A percentile compares a stretch with the other conserved stretches of the same genome.
These are phyloP conservation scores for Acronicta leporina DNA, from an alignment of 2,888 invertebrate genomes.

Conservation along the genomic window DNA sequence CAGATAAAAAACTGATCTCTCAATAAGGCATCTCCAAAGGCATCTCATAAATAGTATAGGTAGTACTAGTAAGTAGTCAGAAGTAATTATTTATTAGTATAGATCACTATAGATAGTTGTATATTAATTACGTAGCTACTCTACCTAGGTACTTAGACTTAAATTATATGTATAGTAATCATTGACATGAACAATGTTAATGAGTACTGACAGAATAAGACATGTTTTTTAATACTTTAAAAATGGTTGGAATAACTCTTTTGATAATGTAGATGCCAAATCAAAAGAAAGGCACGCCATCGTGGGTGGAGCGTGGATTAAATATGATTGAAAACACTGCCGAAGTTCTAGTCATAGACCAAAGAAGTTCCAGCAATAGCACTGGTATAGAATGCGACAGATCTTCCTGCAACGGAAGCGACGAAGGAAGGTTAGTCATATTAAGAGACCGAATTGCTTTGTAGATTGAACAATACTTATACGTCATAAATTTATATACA, in stretches of 20 bases:
- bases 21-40: too few relatives aligned
- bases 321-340: constrained; percentile 86
- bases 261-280: constrained; percentile 79
- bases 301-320: constrained; percentile 89
- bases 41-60: too few relatives aligned
- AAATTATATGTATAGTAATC: too few relatives aligned
- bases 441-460: neutral
- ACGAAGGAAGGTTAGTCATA: constrained; percentile 79
- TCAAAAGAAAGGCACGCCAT: constrained; percentile 86
- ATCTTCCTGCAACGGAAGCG: constrained; percentile 84
- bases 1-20: too few relatives aligned
- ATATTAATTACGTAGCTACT: too few relatives aligned
- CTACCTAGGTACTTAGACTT: too few relatives aligned
- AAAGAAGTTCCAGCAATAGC: constrained; percentile 82
- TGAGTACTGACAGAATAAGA: too few relatives aligned
- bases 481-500: neutral
- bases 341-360: constrained; percentile 89
- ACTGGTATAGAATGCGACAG: constrained; percentile 83
- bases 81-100: too few relatives aligned
- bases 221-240: too few relatives aligned
- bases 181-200: too few relatives aligned
- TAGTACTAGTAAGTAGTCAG: too few relatives aligned
- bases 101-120: too few relatives aligned
- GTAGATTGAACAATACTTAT: neutral
- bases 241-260: constrained; percentile 19